Percentiles rank a stretch among this genome's conserved stretches.
These are phyloP conservation scores for Polyploca ridens DNA, from an alignment of 2,888 invertebrate species.

Conservation along the genomic window DNA sequence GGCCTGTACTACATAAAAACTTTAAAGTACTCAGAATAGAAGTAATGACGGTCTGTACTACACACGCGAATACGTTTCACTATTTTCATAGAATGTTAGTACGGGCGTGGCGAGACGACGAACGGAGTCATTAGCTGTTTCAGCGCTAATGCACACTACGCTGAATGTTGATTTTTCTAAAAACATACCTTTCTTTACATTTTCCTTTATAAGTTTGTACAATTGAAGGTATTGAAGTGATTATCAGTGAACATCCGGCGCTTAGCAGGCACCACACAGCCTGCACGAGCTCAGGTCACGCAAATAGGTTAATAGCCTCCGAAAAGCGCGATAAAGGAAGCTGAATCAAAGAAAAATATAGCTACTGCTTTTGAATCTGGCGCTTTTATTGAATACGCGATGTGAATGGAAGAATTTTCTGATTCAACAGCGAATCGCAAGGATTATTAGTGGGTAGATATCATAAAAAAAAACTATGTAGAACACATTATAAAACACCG, in stretches of 20 bases:
- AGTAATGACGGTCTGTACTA: background rate
- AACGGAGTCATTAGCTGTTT: background rate
- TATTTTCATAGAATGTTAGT: background rate
- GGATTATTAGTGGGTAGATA: background rate
- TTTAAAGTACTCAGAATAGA: conserved; percentile 10
- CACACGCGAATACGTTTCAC: conserved; percentile 1
- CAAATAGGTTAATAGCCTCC: conserved; percentile 71
- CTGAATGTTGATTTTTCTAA: background rate
- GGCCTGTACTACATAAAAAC: conserved; percentile 16
- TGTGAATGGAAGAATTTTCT: background rate
- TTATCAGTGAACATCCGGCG: conserved; percentile 21
- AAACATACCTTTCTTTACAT: conserved; percentile 16
- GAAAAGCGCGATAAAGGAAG: conserved; percentile 60
- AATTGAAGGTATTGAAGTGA: conserved; percentile 27
- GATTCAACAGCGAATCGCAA: background rate
- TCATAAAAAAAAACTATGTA: background rate
- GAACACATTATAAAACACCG: background rate
- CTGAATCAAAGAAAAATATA: conserved; percentile 67
- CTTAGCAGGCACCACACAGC: conserved; percentile 34
- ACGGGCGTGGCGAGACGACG: background rate
- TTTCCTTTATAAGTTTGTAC: conserved; percentile 29
- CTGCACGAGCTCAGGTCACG: conserved; percentile 59
- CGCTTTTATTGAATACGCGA: conserved; percentile 43
- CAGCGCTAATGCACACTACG: background rate
- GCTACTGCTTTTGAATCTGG: conserved; percentile 51